Percentiles rank a stretch among this genome's conserved stretches.
Evolutionary conservation across 2,797 vertebrate species (phyloP).

Genomic region (Odontamblyopus rebecca): DNA sequence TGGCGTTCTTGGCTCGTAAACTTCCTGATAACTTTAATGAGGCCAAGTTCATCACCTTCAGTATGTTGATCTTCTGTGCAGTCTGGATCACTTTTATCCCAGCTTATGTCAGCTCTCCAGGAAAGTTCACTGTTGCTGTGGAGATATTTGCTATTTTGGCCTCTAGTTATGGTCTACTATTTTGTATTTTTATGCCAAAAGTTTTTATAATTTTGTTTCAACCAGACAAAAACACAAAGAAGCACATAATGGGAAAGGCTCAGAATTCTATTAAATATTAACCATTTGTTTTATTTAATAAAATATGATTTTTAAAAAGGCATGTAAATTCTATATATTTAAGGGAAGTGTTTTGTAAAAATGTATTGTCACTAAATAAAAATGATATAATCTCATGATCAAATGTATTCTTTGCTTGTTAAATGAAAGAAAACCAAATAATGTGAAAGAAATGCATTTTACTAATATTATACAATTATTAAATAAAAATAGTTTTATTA

Average conservation of each 20-base stretch:
- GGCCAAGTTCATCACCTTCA: conserved; percentile 77
- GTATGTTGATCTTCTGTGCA: conserved; percentile 79
- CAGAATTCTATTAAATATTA: conserved; percentile 33
- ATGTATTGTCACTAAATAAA: no score
- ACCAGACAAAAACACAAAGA: conserved; percentile 76
- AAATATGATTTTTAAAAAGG: not conserved
- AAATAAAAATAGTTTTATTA: not conserved
- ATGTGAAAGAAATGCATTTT: no score
- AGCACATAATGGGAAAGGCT: conserved; percentile 72
- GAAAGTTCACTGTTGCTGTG: conserved; percentile 78
- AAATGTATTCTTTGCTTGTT: no score
- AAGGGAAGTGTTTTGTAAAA: not conserved
- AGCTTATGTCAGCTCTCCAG: conserved; percentile 79
- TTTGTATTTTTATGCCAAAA: conserved; percentile 80
- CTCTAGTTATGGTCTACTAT: conserved; percentile 75
- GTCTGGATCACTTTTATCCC: conserved; percentile 81
- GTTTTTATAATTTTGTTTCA: conserved; percentile 77
- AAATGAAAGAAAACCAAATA: no score
- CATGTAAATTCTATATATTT: no score
- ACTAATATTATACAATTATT: no score
- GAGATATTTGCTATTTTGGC: conserved; percentile 81
- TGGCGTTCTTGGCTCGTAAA: conserved; percentile 75
- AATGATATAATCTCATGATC: no score
- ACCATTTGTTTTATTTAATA: not conserved
- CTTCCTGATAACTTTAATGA: conserved; percentile 78